Percentiles rank a stretch among this genome's conserved stretches.
Evolutionary conservation across 1,140 invertebrate genomes (phyloP).

Genomic region (Drosophila kohkoa): DNA sequence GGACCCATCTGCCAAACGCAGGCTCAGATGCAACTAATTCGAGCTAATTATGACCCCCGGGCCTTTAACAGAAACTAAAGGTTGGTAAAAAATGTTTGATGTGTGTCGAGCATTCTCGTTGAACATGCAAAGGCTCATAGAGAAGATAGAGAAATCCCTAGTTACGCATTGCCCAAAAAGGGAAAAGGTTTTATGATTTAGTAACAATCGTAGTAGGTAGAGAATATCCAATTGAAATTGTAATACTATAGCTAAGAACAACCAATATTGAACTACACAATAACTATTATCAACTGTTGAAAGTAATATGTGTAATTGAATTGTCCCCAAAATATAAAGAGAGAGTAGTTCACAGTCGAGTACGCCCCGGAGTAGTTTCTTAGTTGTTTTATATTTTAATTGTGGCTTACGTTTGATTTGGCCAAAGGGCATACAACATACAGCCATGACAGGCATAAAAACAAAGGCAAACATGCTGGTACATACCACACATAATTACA

Average conservation of each 20-base stretch:
- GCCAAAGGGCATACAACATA: constrained; percentile 65
- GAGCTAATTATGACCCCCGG: constrained; percentile 68
- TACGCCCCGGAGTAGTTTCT: too few relatives aligned
- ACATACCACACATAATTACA: constrained; percentile 55
- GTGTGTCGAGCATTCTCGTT: constrained; percentile 30
- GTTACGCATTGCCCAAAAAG: background rate
- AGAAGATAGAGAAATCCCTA: constrained; percentile 24
- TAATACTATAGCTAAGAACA: too few relatives aligned
- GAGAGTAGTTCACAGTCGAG: too few relatives aligned
- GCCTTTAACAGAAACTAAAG: constrained; percentile 51
- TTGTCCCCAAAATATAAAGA: too few relatives aligned
- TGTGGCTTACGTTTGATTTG: constrained; percentile 81
- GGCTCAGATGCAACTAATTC: constrained; percentile 70
- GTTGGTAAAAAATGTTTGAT: constrained; percentile 62
- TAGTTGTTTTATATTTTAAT: constrained; percentile 72
- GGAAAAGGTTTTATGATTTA: too few relatives aligned
- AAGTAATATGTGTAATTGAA: too few relatives aligned
- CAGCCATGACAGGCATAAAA: constrained; percentile 76
- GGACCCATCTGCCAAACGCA: constrained; percentile 65
- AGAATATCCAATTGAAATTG: too few relatives aligned
- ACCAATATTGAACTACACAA: too few relatives aligned
- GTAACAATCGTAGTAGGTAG: too few relatives aligned
- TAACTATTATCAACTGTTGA: too few relatives aligned
- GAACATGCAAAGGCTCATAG: constrained; percentile 7
- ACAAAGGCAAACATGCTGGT: constrained; percentile 78